These are phyloP conservation scores for Drosophila arawakana DNA, from an alignment of 1,140 invertebrate genomes.

Conservation along the genomic window DNA sequence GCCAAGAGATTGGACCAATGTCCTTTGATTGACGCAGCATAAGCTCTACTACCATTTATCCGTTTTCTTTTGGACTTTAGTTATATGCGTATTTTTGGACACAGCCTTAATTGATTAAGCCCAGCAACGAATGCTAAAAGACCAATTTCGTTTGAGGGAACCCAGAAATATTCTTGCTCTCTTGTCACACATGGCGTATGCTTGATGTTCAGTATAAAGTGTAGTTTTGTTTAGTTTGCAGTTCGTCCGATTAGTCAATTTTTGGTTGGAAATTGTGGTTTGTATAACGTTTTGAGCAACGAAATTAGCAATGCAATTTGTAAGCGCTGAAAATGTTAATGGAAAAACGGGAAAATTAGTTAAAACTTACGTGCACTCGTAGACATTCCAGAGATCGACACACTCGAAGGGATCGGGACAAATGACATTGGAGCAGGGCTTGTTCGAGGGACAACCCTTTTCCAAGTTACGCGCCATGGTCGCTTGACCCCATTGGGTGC, in stretches of 20 bases:
- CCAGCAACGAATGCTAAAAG: slow-evolving; percentile 59
- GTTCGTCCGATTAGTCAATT: slow-evolving; percentile 60
- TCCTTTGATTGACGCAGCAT: slow-evolving; percentile 56
- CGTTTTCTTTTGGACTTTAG: neutral
- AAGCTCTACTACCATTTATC: slow-evolving; percentile 33
- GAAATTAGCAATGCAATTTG: slow-evolving; percentile 60
- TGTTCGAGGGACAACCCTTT: slow-evolving; percentile 96
- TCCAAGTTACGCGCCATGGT: slow-evolving; percentile 96
- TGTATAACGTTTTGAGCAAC: slow-evolving; percentile 52
- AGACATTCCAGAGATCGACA: slow-evolving; percentile 97
- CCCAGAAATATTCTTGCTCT: neutral
- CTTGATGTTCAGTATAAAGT: slow-evolving; percentile 30
- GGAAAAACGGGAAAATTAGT: slow-evolving; percentile 2
- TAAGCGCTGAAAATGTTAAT: slow-evolving; percentile 21
- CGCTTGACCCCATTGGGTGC: slow-evolving; percentile 97
- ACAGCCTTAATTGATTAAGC: slow-evolving; percentile 75
- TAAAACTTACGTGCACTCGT: slow-evolving; percentile 97
- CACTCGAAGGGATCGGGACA: slow-evolving; percentile 97
- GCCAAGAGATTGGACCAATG: slow-evolving; percentile 14
- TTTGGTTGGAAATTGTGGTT: slow-evolving; percentile 27
- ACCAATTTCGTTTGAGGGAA: slow-evolving; percentile 31
- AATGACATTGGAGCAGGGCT: slow-evolving; percentile 95
- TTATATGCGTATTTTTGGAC: slow-evolving; percentile 20
- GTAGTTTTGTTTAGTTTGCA: slow-evolving; percentile 13
- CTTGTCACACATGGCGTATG: slow-evolving; percentile 35